These are phyloP conservation scores for Gnathonemus longibarbis DNA, from an alignment of 2,113 vertebrate species.

Conservation along the genomic window DNA sequence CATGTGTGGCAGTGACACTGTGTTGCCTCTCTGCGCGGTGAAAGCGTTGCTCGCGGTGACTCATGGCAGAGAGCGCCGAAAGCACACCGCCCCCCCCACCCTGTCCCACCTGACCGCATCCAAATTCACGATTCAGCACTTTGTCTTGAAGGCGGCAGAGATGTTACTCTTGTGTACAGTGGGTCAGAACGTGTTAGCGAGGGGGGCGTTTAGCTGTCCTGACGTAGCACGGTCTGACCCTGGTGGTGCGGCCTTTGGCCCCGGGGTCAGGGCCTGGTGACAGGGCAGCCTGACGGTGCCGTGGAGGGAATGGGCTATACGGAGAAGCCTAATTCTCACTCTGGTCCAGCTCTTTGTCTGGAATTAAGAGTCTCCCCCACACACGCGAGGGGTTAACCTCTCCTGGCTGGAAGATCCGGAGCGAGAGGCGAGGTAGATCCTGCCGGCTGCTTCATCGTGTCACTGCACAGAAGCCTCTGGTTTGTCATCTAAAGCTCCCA, in stretches of 20 bases:
- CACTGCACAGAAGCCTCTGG: not conserved
- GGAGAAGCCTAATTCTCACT: not conserved
- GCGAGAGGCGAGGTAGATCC: not conserved
- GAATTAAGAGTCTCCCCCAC: not conserved
- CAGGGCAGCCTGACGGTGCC: not conserved
- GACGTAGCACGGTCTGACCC: not conserved
- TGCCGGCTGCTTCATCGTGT: not conserved
- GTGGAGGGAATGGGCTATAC: not conserved
- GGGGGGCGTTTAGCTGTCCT: not conserved
- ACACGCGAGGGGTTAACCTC: not conserved
- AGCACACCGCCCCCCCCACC: not conserved
- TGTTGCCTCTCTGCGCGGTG: not conserved
- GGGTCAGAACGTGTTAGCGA: slow-evolving; percentile 14
- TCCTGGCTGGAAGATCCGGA: not conserved
- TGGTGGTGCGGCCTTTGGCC: not conserved
- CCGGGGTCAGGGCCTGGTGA: not conserved
- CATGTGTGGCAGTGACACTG: not conserved
- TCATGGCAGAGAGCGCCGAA: not conserved
- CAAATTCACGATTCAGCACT: slow-evolving; percentile 15
- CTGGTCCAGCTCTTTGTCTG: not conserved
- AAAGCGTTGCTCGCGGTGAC: not conserved
- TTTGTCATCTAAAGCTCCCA: not conserved
- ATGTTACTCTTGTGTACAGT: slow-evolving; percentile 10
- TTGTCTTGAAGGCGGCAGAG: not conserved
- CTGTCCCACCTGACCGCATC: not conserved